Base-by-base conservation (phyloP, 2,797 vertebrate genomes). In the Orestias chungarensis region DNA sequence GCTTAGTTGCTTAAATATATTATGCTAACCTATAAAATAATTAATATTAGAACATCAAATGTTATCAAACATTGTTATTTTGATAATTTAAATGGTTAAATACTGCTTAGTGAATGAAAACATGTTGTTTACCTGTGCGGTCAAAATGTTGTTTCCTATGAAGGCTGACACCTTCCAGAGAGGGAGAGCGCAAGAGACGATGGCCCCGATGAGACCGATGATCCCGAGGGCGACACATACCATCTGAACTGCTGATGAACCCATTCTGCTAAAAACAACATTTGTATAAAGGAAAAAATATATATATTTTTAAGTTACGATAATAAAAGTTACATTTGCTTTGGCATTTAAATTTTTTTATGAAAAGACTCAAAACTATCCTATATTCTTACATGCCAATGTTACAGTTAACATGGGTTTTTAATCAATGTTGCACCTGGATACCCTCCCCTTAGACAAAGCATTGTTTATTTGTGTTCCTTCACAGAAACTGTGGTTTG, bases 91-190 rank as follows among this genome's bases (percentile, higher is more conserved):
- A n/a, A 38, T 23, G 1, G 23, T 23, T 23, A 38, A 12, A 38
- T 23, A 38, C 23, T 59, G 10, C 9, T 38, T 20, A 23, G 0
- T 61, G 11, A 40, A n/a, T n/a, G 10, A 40, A 1, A 38, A 25
- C 5, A 7, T 38, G 12, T n/a, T 64, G 15, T 1, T 46, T 62
- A 94, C 94, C 94, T 93, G 91, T 8, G 94, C 92, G 1, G 89
- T 94, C 55, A 95, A 85, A 1, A 95, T 95, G 86, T 91, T 94
- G 54, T 76, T 0, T 8, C 94, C 95, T 0, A 59, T 79, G 66
- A 94, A 94, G 31, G 94, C 84, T 0, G 93, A 91, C 18, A 95
- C 86, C 27, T 75, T 95, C 95, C 95, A 95, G 61, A 50, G 86
- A 1, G 95, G 94, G 49, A 95, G 23, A 0, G 86, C 80, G 14